A percentile compares a stretch with the other conserved stretches of the same genome.
These are phyloP conservation scores for Lingula anatina DNA, from an alignment of 2,888 invertebrate species.

Conservation along the genomic window DNA sequence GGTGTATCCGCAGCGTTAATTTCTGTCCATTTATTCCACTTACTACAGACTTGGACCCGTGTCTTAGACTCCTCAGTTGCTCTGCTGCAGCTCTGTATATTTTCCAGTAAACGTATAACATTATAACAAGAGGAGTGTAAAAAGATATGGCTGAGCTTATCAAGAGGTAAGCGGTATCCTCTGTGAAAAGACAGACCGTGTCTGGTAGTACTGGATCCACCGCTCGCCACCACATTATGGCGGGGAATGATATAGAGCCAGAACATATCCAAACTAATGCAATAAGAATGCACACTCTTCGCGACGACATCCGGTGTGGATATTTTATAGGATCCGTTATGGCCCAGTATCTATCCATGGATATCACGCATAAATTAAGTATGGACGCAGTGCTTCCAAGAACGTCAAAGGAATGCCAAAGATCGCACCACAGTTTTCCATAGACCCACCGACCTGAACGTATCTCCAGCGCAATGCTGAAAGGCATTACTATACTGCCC, in stretches of 20 bases:
- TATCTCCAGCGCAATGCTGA: conserved; percentile 54
- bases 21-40: conserved; percentile 56
- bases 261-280: conserved; percentile 95
- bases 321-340: conserved; percentile 98
- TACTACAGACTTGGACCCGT: conserved; percentile 69
- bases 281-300: conserved; percentile 80
- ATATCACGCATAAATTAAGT: conserved; percentile 93
- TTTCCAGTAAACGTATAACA: conserved; percentile 96
- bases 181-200: conserved; percentile 81
- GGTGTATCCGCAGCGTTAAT: conserved; percentile 77
- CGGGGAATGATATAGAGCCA: conserved; percentile 95
- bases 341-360: conserved; percentile 95
- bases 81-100: conserved; percentile 91
- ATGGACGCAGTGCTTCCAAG: conserved; percentile 96
- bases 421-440: conserved; percentile 93
- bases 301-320: conserved; percentile 87
- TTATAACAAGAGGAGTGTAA: conserved; percentile 91
- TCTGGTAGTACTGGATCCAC: conserved; percentile 52
- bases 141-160: conserved; percentile 98
- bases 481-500: conserved; percentile 96
- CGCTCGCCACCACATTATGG: conserved; percentile 66
- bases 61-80: conserved; percentile 83
- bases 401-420: conserved; percentile 95
- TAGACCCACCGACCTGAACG: conserved; percentile 70
- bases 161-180: conserved; percentile 90